Evolutionary conservation across 2,113 vertebrate species (phyloP).

Genomic region (Rousettus leschenaultii): DNA sequence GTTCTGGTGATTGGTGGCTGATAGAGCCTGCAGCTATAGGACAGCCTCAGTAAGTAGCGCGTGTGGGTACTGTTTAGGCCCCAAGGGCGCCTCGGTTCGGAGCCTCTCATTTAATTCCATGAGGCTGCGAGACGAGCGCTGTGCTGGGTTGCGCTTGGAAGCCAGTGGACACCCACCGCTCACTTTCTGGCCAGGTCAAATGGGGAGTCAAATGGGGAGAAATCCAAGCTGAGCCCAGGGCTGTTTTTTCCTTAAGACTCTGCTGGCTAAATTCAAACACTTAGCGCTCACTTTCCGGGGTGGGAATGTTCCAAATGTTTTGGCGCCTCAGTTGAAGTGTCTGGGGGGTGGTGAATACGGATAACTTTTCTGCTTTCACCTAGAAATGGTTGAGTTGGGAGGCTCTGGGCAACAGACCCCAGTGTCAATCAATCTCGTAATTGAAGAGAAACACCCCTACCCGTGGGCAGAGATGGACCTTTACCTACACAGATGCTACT

Average conservation of each 20-base stretch:
- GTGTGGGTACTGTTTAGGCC: background rate
- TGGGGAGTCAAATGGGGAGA: background rate
- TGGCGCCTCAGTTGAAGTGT: background rate
- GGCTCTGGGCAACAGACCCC: conserved; percentile 74
- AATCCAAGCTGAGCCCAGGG: background rate
- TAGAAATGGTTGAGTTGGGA: conserved; percentile 46
- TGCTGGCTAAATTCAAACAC: background rate
- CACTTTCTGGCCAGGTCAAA: conserved; percentile 2
- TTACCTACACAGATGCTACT: conserved; percentile 70
- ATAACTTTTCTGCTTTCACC: conserved; percentile 26
- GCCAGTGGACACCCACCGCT: background rate
- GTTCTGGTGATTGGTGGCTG: background rate
- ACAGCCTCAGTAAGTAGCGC: background rate
- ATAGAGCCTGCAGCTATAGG: background rate
- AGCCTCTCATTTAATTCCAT: conserved; percentile 1
- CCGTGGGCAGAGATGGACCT: conserved; percentile 34
- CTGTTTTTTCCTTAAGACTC: rapidly evolving
- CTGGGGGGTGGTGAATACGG: background rate
- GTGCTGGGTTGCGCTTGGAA: background rate
- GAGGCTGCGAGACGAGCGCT: background rate
- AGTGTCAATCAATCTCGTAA: conserved; percentile 70
- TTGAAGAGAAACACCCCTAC: conserved; percentile 61
- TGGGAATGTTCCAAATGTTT: background rate
- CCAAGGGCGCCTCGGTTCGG: background rate
- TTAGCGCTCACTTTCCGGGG: background rate